Evolutionary conservation across 2,797 vertebrate species (phyloP).

Genomic region (Acrocephalus scirpaceus): DNA sequence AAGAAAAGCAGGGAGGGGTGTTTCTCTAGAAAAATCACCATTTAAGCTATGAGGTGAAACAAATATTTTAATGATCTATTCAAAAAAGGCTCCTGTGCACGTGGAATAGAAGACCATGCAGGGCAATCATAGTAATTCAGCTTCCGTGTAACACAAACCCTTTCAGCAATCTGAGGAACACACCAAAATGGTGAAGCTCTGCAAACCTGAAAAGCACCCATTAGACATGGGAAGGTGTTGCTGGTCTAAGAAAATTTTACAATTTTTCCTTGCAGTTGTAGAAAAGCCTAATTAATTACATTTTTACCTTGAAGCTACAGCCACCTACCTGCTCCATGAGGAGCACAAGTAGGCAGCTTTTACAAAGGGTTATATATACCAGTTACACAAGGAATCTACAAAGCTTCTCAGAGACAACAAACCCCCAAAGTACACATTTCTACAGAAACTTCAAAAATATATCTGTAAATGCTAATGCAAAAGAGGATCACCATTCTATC

Average conservation of each 20-base stretch:
- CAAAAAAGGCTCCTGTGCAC: not conserved
- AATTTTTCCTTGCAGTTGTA: not conserved
- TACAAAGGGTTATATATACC: not conserved
- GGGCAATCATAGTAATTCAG: not conserved
- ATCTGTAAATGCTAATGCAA: slow-evolving; percentile 1
- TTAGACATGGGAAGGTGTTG: not conserved
- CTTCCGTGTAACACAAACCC: not conserved
- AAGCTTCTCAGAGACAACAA: slow-evolving; percentile 65
- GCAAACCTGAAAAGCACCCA: not conserved
- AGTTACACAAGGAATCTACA: slow-evolving; percentile 20
- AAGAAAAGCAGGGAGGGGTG: fast-evolving
- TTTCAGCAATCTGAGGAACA: not conserved
- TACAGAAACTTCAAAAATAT: slow-evolving; percentile 49
- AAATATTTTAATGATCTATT: not conserved
- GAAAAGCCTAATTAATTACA: not conserved
- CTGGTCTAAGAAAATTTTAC: not conserved
- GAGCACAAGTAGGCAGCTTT: not conserved
- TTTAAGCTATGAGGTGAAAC: not conserved
- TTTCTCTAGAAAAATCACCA: not conserved
- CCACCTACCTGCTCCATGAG: not conserved
- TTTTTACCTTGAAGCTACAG: slow-evolving; percentile 15
- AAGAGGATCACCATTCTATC: not conserved
- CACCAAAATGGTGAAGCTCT: not conserved
- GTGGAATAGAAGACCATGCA: not conserved
- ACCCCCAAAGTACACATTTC: slow-evolving; percentile 34